A percentile compares a stretch with the other conserved stretches of the same genome.
Conservation (phyloP, 2,113 vertebrate species). For the Microtus ochrogaster region DNA sequence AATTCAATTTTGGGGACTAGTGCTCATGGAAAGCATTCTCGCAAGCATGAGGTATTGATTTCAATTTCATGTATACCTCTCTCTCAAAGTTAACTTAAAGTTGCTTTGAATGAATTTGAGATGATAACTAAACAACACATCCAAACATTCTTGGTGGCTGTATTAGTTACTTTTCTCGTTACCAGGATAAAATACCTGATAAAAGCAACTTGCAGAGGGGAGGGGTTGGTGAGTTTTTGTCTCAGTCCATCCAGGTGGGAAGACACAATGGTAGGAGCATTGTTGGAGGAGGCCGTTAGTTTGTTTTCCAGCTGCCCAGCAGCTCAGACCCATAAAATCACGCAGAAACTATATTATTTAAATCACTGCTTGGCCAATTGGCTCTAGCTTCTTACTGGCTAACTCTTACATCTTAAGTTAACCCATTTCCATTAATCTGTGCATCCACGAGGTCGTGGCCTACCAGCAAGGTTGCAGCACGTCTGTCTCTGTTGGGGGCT, state of each 20-base stretch:
- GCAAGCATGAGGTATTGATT: not conserved
- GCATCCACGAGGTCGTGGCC: no score
- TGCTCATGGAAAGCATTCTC: not conserved
- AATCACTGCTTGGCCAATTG: no score
- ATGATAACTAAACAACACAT: not conserved
- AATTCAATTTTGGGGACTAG: not conserved
- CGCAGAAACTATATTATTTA: no score
- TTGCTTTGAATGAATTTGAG: not conserved
- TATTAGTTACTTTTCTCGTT: not conserved
- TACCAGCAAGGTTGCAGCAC: no score
- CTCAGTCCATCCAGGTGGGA: not conserved
- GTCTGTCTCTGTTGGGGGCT: no score
- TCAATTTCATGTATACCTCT: not conserved
- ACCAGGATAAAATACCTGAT: not conserved
- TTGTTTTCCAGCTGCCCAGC: no score
- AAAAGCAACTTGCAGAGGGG: not conserved
- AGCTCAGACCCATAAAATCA: no score
- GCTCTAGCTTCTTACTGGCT: no score
- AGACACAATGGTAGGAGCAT: not conserved
- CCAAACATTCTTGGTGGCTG: not conserved
- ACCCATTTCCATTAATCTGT: no score
- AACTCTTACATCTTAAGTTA: no score
- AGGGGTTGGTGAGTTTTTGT: not conserved
- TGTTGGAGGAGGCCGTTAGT: no score
- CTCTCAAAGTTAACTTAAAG: constrained; percentile 9